These are phyloP conservation scores for Anseranas semipalmata DNA, from an alignment of 2,113 vertebrate species.

Conservation along the genomic window DNA sequence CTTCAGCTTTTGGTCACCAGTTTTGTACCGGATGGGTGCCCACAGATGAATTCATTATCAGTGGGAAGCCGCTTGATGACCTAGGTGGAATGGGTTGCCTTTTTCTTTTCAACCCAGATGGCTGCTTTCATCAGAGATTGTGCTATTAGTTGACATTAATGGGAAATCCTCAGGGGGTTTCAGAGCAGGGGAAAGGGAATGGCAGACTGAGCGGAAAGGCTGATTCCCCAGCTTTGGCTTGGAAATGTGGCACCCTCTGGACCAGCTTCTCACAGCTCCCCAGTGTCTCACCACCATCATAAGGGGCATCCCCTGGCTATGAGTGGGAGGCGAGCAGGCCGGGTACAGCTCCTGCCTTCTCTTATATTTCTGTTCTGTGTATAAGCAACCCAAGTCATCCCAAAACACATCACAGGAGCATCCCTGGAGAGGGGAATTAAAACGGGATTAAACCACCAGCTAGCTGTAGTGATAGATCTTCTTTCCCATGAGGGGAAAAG, in stretches of 20 bases:
- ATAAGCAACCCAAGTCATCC: background rate
- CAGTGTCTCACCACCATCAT: background rate
- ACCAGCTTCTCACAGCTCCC: background rate
- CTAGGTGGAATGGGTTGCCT: background rate
- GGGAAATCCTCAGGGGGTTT: background rate
- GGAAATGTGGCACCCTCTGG: background rate
- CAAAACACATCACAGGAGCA: background rate
- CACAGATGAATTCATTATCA: background rate
- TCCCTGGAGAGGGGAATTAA: background rate
- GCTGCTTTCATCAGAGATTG: background rate
- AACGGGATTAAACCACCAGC: background rate
- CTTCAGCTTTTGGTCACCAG: background rate
- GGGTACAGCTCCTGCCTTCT: background rate
- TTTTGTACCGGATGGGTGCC: background rate
- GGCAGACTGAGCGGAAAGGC: background rate
- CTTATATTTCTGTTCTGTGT: background rate
- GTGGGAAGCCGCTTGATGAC: background rate
- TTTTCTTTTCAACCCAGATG: background rate
- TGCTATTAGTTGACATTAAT: background rate
- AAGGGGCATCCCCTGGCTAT: background rate
- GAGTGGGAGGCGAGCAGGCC: background rate
- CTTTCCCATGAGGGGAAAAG: background rate
- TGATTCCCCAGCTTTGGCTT: background rate
- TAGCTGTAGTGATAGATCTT: background rate
- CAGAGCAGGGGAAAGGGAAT: background rate